A percentile compares a stretch with the other conserved stretches of the same genome.
Conservation (phyloP, 1,140 invertebrate species). For the Megathymus violae region DNA sequence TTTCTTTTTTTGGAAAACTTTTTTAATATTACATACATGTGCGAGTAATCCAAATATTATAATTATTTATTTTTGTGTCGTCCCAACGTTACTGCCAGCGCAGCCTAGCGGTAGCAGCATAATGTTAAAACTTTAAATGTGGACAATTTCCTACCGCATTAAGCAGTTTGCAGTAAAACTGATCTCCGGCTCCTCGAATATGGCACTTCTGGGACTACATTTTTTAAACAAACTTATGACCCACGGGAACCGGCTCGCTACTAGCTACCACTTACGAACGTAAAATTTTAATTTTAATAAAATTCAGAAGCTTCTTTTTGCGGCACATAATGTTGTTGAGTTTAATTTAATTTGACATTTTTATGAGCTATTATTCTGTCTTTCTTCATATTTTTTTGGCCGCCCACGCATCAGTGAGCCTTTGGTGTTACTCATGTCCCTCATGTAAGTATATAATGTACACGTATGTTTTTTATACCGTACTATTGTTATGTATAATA, state of each 20-base stretch:
- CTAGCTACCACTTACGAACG: conserved; percentile 19
- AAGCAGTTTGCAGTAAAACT: conserved; percentile 21
- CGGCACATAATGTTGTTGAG: background rate
- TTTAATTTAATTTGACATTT: background rate
- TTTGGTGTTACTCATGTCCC: too few relatives aligned
- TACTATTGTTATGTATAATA: too few relatives aligned
- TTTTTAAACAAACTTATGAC: conserved; percentile 27
- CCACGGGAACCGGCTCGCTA: conserved; percentile 1
- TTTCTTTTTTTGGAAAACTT: too few relatives aligned
- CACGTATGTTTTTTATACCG: too few relatives aligned
- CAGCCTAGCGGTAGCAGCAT: background rate
- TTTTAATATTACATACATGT: too few relatives aligned
- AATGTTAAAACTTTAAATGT: conserved; percentile 23
- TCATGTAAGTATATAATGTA: too few relatives aligned
- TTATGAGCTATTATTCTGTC: too few relatives aligned
- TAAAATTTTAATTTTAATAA: conserved; percentile 21
- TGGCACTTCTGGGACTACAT: conserved; percentile 1
- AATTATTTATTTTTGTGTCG: too few relatives aligned
- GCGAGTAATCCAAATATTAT: too few relatives aligned
- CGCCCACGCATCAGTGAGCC: too few relatives aligned
- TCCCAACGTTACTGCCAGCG: too few relatives aligned
- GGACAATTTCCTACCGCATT: conserved; percentile 11
- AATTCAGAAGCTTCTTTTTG: background rate
- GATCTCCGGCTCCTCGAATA: conserved; percentile 2
- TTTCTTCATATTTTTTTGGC: too few relatives aligned